Base-by-base conservation (phyloP, 2,113 vertebrate species). In the Hassar affinis region DNA sequence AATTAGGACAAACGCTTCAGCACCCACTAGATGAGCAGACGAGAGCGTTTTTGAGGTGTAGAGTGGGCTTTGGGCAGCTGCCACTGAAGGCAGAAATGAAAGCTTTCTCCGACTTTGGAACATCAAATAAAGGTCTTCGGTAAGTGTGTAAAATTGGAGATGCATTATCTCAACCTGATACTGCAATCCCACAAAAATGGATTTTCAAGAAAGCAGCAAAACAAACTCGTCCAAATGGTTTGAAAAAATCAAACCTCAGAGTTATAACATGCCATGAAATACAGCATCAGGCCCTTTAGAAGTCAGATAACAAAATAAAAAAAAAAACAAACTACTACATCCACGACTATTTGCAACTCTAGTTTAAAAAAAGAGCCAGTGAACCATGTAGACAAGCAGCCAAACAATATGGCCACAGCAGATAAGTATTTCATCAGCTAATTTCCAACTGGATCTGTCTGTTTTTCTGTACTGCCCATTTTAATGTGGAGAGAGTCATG, bases 1-100 rank as follows among this genome's bases (percentile, higher is more conserved):
- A 88, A 92, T 91, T 89, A 91, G 87, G 88, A 89, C 90, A 91
- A 90, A 90, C 87, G 89, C 86, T 87, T 83, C 86, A 74, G 82
- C 82, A 89, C 84, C 69, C 85, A 83, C 78, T 71, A 87, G 90
- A 91, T 85, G 89, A 82, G 42, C 69, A 75, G 81, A 90, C 88
- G 81, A 87, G 78, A 90, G 85, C 76, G 87, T 88, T 83, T 89
- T 89, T 79, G 87, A 86, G 86, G 84, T 86, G 86, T 89, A 15
- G 78, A 68, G 35, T 57, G 52, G 62, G 71, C 71, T 84, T 42
- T 45, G 78, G 71, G 77, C 71, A 68, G 51, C 22, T 42, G 6
- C 85, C 83, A 88, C 86, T 90, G 90, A 90, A 91, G 51, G 47
- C 59, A 42, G 61, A 72, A 33, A 78, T 42, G n/a, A 84, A 77